Percentiles rank a stretch among this genome's conserved stretches.
Conservation (phyloP, 2,888 invertebrate species). For the Epinotia brunnichana region DNA sequence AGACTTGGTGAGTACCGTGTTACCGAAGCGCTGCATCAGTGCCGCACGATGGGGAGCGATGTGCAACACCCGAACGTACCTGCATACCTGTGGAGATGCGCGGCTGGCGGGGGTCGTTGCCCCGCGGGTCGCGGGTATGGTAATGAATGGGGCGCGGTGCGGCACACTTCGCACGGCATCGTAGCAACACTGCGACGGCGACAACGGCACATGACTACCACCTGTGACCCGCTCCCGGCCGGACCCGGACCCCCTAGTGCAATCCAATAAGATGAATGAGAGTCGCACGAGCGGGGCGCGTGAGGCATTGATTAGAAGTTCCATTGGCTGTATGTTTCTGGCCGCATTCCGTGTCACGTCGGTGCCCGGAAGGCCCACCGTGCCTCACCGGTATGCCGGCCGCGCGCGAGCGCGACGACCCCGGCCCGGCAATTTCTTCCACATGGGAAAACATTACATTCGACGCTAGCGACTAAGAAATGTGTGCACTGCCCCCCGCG, state of each 20-base stretch:
- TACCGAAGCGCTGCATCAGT: background rate
- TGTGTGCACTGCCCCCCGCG: slow-evolving; percentile 1
- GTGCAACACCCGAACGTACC: slow-evolving; percentile 11
- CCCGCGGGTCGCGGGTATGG: slow-evolving; percentile 30
- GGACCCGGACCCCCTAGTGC: background rate
- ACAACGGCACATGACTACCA: slow-evolving; percentile 26
- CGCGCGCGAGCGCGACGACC: slow-evolving; percentile 5
- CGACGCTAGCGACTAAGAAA: background rate
- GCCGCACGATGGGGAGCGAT: background rate
- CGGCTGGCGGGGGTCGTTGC: slow-evolving; percentile 29
- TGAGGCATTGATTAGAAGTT: background rate
- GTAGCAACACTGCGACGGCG: slow-evolving; percentile 27
- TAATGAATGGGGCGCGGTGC: slow-evolving; percentile 34
- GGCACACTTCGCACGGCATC: slow-evolving; percentile 38
- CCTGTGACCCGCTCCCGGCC: slow-evolving; percentile 16
- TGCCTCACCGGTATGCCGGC: slow-evolving; percentile 13
- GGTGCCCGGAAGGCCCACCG: background rate
- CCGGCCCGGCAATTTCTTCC: slow-evolving; percentile 13
- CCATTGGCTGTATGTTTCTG: background rate
- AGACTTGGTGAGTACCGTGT: slow-evolving; percentile 22
- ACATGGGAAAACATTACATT: slow-evolving; percentile 14
- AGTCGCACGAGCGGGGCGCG: background rate
- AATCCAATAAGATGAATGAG: slow-evolving; percentile 3
- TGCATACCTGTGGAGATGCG: slow-evolving; percentile 32
- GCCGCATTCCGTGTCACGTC: background rate